Evolutionary conservation across 2,888 invertebrate species (phyloP), one percentile per base, ranked within the genome.

Genomic region (Cyclophora albipunctata): DNA sequence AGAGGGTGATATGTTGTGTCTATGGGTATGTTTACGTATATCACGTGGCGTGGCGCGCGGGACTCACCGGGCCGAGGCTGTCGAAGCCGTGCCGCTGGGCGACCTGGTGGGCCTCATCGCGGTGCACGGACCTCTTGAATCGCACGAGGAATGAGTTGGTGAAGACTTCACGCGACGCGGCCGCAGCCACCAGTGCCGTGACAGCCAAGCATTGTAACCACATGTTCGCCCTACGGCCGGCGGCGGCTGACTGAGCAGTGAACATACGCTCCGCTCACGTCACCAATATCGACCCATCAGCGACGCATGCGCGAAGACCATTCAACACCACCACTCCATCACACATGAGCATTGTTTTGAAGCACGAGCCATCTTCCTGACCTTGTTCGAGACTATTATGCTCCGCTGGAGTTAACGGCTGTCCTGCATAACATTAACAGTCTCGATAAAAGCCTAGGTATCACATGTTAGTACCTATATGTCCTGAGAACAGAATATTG

Each of bases 131-230:
- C 64, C 94, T 91, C 74, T 93, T 93, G 85, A 98, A 94, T 67
- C 94, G 92, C 68, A 99, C 98, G 79, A 97, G 91, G 91, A 99
- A 99, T 51, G 96, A 95, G 87, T 98, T 98, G 79, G 98, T 98
- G 90, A 97, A 97, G 69, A 99, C 93, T 77, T 96, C 93, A 64
- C 77, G 78, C 54, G 83, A 82, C 58, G 79, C 76, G 63, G 68
- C 74, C 67, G 78, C 78, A 64, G 81, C 78, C 67, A 81, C 70
- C 75, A 88, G 75, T 75, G 84, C 72, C 58, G 78, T 77, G 48
- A 76, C 78, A 70, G 85, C 79, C 73, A 84, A 72, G 69, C 84
- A 85, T 83, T 77, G 80, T 57, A 84, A 67, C 87, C 85, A 87
- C 88, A 87, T 87, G 82, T 73, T 88, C 72, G 58, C 76, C 56